Conservation (phyloP, 1,140 invertebrate genomes). For the Campoletis sonorensis region DNA sequence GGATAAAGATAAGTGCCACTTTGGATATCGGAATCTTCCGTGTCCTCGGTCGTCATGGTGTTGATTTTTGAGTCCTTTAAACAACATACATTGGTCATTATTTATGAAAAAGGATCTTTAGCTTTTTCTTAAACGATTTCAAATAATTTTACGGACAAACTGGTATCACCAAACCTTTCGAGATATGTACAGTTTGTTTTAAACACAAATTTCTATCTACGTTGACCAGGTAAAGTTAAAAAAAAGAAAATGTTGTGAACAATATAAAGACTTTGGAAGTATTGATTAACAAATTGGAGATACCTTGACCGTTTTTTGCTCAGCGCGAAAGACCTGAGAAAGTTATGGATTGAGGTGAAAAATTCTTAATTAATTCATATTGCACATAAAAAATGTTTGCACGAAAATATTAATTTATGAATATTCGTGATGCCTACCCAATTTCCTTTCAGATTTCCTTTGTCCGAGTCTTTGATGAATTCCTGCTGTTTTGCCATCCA, state of each 20-base stretch:
- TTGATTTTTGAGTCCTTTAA: conserved; percentile 78
- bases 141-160: neutral
- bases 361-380: neutral
- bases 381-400: neutral
- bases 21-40: conserved; percentile 75
- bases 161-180: neutral
- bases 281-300: conserved; percentile 23
- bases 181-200: neutral
- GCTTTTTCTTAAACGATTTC: neutral
- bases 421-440: conserved; percentile 66
- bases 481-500: conserved; percentile 97
- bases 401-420: neutral
- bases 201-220: neutral
- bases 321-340: conserved; percentile 72
- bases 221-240: conserved; percentile 9
- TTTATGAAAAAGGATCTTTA: neutral
- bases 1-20: conserved; percentile 82
- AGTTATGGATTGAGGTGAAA: conserved; percentile 48
- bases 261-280: conserved; percentile 32
- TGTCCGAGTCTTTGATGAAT: conserved; percentile 76
- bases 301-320: conserved; percentile 73
- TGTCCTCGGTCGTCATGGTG: conserved; percentile 78
- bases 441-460: conserved; percentile 74
- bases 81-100: neutral
- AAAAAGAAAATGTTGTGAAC: conserved; percentile 31